A percentile compares a stretch with the other conserved stretches of the same genome.
Conservation (phyloP, 2,113 vertebrate species). For the Kobus ellipsiprymnus region DNA sequence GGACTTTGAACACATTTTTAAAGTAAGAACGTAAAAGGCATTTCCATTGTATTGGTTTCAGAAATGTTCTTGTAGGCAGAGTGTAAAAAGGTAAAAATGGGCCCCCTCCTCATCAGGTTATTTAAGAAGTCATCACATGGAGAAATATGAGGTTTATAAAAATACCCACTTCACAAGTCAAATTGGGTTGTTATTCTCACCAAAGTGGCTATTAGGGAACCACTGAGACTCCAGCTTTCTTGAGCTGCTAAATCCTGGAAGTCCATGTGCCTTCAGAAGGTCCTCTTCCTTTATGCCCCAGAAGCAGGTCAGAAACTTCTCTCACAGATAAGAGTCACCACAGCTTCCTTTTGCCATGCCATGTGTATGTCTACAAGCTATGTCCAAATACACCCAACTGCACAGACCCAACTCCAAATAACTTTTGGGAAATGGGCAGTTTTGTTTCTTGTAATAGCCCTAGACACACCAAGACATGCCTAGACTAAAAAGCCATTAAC, state of each 20-base stretch:
- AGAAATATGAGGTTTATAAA: neutral
- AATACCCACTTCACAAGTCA: neutral
- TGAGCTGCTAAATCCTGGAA: neutral
- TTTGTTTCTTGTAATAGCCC: neutral
- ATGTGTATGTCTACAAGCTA: neutral
- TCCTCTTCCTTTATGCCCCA: neutral
- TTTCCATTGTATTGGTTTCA: neutral
- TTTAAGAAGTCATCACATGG: constrained; percentile 8
- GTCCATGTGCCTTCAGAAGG: neutral
- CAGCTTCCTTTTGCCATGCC: neutral
- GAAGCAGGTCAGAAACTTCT: neutral
- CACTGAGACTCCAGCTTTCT: neutral
- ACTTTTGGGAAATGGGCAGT: neutral
- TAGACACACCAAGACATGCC: neutral
- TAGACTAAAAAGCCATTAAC: neutral
- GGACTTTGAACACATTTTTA: neutral
- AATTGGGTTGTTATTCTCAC: neutral
- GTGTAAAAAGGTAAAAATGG: neutral
- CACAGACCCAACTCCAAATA: neutral
- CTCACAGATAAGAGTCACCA: neutral
- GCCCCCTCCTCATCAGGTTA: neutral
- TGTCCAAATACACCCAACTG: neutral
- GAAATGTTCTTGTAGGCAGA: neutral
- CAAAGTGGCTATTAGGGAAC: neutral
- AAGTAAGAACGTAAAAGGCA: neutral